These are phyloP conservation scores for Alosa sapidissima DNA, from an alignment of 2,797 vertebrate genomes.

Conservation along the genomic window DNA sequence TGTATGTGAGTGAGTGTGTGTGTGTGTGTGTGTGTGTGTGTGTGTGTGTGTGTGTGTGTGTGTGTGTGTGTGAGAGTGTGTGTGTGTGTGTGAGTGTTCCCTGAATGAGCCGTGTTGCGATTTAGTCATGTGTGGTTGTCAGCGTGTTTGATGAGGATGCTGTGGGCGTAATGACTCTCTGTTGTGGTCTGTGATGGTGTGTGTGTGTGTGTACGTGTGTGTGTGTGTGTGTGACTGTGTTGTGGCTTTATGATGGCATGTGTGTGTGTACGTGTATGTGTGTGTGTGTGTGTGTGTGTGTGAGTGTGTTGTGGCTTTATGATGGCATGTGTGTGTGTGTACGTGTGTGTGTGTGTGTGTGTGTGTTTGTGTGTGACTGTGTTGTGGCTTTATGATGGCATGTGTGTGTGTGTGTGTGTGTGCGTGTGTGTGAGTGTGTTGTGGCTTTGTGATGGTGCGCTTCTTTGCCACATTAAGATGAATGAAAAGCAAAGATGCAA, in stretches of 20 bases:
- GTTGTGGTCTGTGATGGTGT: neutral
- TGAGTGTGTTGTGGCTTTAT: no score
- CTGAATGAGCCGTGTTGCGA: neutral
- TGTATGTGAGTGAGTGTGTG: no score
- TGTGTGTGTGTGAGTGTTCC: neutral
- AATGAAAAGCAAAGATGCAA: neutral
- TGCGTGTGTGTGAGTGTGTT: no score
- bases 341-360: neutral
- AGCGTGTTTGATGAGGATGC: neutral
- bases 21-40: neutral
- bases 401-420: no score
- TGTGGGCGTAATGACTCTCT: neutral
- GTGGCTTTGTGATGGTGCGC: neutral
- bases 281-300: neutral
- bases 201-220: slow-evolving; percentile 5
- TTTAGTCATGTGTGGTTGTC: neutral
- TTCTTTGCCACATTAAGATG: slow-evolving; percentile 8
- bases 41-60: neutral
- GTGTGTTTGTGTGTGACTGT: neutral
- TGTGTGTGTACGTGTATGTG: neutral
- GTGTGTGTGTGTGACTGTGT: neutral
- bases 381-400: neutral
- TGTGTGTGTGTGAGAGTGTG: neutral
- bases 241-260: no score
- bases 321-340: neutral